Conservation (phyloP, 2,113 vertebrate species). For the Cichladusa arquata region DNA sequence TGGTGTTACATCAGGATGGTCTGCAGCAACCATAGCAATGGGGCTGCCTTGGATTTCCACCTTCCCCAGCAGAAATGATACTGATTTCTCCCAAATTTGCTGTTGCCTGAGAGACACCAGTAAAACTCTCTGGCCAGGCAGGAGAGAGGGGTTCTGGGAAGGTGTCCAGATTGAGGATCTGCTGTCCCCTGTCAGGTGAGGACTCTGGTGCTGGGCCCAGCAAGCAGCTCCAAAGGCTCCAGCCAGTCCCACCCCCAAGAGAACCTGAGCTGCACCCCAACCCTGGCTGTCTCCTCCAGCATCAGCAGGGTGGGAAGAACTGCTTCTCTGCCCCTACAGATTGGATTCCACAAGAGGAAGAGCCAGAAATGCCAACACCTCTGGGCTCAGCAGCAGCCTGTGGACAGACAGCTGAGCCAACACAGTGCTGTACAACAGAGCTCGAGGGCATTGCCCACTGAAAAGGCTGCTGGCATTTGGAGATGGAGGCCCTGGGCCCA, state of each 20-base stretch:
- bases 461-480: not conserved
- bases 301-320: not conserved
- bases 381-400: not conserved
- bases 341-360: not conserved
- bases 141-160: not conserved
- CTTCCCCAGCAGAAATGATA: not conserved
- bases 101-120: not conserved
- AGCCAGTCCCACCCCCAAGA: not conserved
- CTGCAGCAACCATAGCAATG: conserved; percentile 21
- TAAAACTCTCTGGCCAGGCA: not conserved
- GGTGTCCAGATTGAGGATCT: not conserved
- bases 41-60: not conserved
- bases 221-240: not conserved
- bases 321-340: not conserved
- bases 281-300: not conserved
- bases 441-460: accelerated
- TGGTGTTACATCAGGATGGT: not conserved
- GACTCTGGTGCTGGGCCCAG: not conserved
- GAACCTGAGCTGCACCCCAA: not conserved
- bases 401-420: not conserved
- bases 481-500: too few species aligned
- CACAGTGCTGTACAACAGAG: accelerated
- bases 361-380: not conserved
- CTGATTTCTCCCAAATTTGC: not conserved
- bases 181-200: not conserved